Evolutionary conservation across 2,888 invertebrate species (phyloP).

Genomic region (Priocnemis perturbator): DNA sequence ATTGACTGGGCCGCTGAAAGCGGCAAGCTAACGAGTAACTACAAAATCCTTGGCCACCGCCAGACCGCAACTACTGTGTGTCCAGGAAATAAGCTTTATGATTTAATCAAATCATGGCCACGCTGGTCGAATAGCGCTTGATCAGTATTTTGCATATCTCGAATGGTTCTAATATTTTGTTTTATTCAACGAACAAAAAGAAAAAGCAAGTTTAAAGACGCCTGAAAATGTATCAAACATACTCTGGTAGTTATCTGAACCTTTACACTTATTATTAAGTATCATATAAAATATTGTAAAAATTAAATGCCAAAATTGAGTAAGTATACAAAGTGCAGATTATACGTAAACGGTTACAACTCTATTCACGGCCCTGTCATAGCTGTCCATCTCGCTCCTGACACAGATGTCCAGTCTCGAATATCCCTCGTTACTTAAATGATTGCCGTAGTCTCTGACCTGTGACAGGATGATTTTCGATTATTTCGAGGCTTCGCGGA

Average conservation of each 20-base stretch:
- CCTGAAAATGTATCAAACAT: no score
- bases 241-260: no score
- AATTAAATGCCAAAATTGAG: neutral
- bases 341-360: slow-evolving; percentile 69
- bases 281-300: no score
- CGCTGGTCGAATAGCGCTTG: slow-evolving; percentile 40
- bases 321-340: neutral
- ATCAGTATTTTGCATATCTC: no score
- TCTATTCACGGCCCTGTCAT: slow-evolving; percentile 76
- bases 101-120: slow-evolving; percentile 63
- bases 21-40: slow-evolving; percentile 80
- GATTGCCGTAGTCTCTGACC: slow-evolving; percentile 74
- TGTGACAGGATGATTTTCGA: slow-evolving; percentile 22
- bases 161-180: no score
- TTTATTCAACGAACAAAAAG: no score
- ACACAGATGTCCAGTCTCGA: slow-evolving; percentile 77
- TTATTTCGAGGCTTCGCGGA: neutral
- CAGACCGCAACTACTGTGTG: slow-evolving; percentile 60
- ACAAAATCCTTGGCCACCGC: slow-evolving; percentile 81
- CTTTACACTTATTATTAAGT: no score
- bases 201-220: no score
- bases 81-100: slow-evolving; percentile 64
- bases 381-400: slow-evolving; percentile 77
- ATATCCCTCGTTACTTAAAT: slow-evolving; percentile 72
- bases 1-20: slow-evolving; percentile 79